A percentile compares a stretch with the other conserved stretches of the same genome.
Evolutionary conservation across 2,797 vertebrate genomes (phyloP).

Genomic region (Pampus argenteus): DNA sequence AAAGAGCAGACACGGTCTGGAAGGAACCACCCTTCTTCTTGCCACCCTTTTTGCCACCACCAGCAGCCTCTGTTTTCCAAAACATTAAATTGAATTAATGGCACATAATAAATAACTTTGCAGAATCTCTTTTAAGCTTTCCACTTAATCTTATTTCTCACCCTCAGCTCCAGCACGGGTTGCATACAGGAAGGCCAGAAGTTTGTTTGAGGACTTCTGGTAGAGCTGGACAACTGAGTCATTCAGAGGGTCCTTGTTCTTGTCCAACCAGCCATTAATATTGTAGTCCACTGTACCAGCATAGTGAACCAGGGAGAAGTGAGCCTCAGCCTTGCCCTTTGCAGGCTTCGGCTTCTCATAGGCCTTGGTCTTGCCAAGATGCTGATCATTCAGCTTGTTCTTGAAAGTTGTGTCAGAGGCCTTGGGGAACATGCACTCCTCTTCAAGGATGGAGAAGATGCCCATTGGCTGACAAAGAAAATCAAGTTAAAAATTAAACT

Average conservation of each 20-base stretch:
- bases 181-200: conserved; percentile 80
- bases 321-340: conserved; percentile 86
- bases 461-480: conserved; percentile 85
- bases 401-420: conserved; percentile 23
- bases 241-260: conserved; percentile 88
- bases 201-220: conserved; percentile 86
- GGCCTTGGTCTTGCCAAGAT: conserved; percentile 31
- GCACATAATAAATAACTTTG: background rate
- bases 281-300: conserved; percentile 88
- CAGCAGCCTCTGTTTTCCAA: conserved; percentile 67
- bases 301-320: conserved; percentile 86
- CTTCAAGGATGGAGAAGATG: conserved; percentile 95
- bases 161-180: conserved; percentile 72
- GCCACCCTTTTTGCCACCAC: conserved; percentile 35
- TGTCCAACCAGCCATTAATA: conserved; percentile 85
- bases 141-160: background rate
- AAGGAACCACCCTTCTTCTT: conserved; percentile 90
- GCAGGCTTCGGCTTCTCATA: conserved; percentile 68
- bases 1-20: conserved; percentile 68
- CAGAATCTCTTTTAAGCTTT: no score
- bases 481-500: background rate
- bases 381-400: conserved; percentile 26
- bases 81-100: conserved; percentile 58
- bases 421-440: conserved; percentile 97
- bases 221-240: conserved; percentile 84